Base-by-base conservation (phyloP, 2,113 vertebrate species). In the Aspiorhynchus laticeps region DNA sequence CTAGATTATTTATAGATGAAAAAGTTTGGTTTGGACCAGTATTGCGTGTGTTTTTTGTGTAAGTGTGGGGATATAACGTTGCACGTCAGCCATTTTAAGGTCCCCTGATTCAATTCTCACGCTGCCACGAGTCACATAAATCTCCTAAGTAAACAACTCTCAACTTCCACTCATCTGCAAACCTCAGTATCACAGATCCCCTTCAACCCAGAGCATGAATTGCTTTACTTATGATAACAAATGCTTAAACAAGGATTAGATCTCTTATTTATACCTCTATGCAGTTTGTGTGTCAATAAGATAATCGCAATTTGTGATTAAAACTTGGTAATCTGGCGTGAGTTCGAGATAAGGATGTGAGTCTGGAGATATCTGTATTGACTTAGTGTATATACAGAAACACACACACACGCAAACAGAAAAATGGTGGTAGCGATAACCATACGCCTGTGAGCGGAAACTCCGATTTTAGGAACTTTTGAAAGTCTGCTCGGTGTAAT, bases 251-350 rank as follows among this genome's bases (percentile, higher is more conserved):
- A 89, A 79, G 65, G 85, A 88, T 88, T 83, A 87, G 71, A 78
- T 65, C 69, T 53, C 67, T 69, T 43, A 75, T 84, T 89, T 84
- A 80, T 80, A 38, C 65, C 80, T 59, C 53, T 56, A 61, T 74
- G 80, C 83, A 81, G 78, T 80, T 84, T 24, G 77, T 83, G 83
- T 85, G 87, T 91, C 88, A 91, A 91, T 85, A 88, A 51, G 75
- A 86, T 86, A 88, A 89, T 91, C 83, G n/a, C 69, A 48, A 36
- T 19, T 63, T 76, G 48, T 63, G 63, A 71, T 59, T 85, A 43
- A 65, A 85, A 73, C 31, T 21, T 36, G 7, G 73, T 80, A 83
- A 83, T 88, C 79, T 59, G 17, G 15, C 80, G 21, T 80, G 51
- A 21, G 19, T 77, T 86, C 1, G 61, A 82, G 87, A 87, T 88